phyloP scores from a whole-genome alignment of 2,888 invertebrate species.

The Taenaris catops region DNA sequence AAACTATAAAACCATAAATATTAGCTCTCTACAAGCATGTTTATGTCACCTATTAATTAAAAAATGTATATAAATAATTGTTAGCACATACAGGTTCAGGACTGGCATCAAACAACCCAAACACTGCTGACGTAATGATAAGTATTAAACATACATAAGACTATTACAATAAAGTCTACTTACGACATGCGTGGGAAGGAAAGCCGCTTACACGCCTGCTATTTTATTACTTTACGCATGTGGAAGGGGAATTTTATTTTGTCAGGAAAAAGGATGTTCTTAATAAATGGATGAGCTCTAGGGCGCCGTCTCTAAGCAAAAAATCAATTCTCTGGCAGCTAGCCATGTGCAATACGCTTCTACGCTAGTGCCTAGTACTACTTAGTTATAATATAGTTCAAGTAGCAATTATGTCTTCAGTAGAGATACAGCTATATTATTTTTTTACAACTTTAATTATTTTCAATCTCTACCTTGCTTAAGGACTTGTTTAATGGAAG shows the following conservation, averaged over 20 bases:
- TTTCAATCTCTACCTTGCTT: no score
- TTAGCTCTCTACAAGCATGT: no score
- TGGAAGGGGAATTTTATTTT: conserved; percentile 21
- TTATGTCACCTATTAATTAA: no score
- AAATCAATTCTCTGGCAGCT: conserved; percentile 52
- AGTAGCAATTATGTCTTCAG: conserved; percentile 4
- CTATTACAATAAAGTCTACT: conserved; percentile 14
- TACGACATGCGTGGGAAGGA: conserved; percentile 15
- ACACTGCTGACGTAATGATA: conserved; percentile 2
- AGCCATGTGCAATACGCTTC: conserved; percentile 31
- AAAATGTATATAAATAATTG: no score
- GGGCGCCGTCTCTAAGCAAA: conserved; percentile 30
- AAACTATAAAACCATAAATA: no score
- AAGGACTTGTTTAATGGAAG: no score
- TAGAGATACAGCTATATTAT: background rate
- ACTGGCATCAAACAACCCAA: no score
- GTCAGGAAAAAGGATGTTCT: conserved; percentile 22
- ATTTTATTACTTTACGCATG: conserved; percentile 21
- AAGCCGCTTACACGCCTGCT: conserved; percentile 18
- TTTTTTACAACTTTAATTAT: background rate
- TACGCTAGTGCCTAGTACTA: conserved; percentile 12
- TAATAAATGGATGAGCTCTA: conserved; percentile 26
- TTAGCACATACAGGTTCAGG: no score
- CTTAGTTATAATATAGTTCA: conserved; percentile 14
- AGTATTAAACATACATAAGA: conserved; percentile 8